phyloP scores from a whole-genome alignment of 2,888 invertebrate genomes.

The Invenusta paracnida region DNA sequence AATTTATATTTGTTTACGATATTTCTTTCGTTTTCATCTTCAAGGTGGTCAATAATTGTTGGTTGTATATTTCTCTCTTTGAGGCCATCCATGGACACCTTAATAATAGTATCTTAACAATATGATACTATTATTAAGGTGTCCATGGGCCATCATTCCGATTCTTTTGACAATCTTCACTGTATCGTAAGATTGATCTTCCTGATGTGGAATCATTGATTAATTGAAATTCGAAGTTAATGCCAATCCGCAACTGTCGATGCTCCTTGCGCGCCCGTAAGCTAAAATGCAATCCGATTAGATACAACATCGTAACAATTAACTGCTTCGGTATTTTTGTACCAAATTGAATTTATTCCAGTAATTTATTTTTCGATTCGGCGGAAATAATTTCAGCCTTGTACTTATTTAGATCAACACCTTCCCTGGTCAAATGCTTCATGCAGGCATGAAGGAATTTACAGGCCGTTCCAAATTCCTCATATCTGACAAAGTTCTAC shows the following conservation, averaged over 20 bases:
- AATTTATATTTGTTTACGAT: not conserved
- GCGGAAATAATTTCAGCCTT: too few relatives aligned
- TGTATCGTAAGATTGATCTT: not conserved
- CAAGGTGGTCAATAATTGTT: not conserved
- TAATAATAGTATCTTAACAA: too few relatives aligned
- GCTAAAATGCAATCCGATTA: not conserved
- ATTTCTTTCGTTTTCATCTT: not conserved
- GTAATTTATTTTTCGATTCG: not conserved
- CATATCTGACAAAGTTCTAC: too few relatives aligned
- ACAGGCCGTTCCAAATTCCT: too few relatives aligned
- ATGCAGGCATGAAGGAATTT: too few relatives aligned
- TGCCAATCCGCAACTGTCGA: too few relatives aligned
- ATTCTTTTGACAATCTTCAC: not conserved
- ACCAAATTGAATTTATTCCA: not conserved
- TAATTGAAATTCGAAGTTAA: not conserved
- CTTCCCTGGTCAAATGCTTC: too few relatives aligned
- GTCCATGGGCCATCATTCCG: too few relatives aligned
- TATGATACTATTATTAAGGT: too few relatives aligned
- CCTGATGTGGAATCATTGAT: not conserved
- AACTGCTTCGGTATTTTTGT: not conserved
- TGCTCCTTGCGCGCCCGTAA: not conserved
- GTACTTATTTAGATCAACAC: too few relatives aligned
- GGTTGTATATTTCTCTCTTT: not conserved
- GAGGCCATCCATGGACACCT: not conserved
- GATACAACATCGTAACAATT: not conserved